Evolutionary conservation across 1,140 invertebrate species (phyloP), one percentile per base, ranked within the genome.

Genomic region (Zaprionus kolodkinae): DNA sequence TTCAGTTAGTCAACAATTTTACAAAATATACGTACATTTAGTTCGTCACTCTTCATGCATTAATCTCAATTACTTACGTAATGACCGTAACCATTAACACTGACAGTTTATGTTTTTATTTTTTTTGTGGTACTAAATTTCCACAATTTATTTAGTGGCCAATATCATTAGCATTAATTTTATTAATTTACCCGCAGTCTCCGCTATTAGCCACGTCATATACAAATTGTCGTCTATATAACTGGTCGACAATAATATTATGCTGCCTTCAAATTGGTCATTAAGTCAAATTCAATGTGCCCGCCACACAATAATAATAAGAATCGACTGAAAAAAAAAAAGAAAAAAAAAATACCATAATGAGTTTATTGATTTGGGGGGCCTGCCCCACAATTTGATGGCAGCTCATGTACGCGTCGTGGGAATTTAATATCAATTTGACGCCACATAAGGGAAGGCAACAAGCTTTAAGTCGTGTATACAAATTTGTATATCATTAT

Each of bases 371-470:
- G 77, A 79, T 78, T 65, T 79, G 30, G 68, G 65, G 64, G 71
- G 12, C 38, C 38, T 65, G 38, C 36, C 36, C 45, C 63, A 64
- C 72, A 69, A 62, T 61, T 78, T 70, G 62, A 62, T 70, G 66
- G 45, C 57, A 60, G 61, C 60, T 76, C 75, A 67, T 77, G 65
- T 61, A 62, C 67, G 38, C 61, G 69, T 55, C 72, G 74, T 77
- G 69, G 72, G 68, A 65, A 77, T 77, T 79, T 72, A 87, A 88
- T 87, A 74, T 74, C 79, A 79, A 72, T 75, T 88, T 88, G 70
- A 74, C 59, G 76, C 61, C 67, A 77, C 72, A 75, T 70, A 74
- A 70, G 71, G 71, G 52, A 72, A 21, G 21, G 21, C 21, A 21
- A 21, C 21, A 71, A 57, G 62, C 54, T n/a, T 40, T 2, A 59